Conservation (phyloP, 2,113 vertebrate genomes). For the Embiotoca jacksoni region DNA sequence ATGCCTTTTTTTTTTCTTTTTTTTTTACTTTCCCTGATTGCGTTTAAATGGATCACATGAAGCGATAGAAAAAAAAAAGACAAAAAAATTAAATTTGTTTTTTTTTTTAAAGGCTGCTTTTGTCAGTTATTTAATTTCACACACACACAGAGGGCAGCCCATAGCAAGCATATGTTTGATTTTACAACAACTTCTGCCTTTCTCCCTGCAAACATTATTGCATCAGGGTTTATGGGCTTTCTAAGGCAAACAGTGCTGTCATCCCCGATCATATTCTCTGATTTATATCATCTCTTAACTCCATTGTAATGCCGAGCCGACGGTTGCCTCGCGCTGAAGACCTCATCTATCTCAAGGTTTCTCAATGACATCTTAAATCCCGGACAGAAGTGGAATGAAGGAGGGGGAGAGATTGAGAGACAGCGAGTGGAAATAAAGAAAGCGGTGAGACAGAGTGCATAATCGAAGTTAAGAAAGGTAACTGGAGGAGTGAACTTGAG, state of each 20-base stretch:
- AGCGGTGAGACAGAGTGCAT: constrained; percentile 25
- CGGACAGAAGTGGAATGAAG: constrained; percentile 16
- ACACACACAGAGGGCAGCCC: neutral
- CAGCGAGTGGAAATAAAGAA: constrained; percentile 21
- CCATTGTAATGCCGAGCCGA: constrained; percentile 50
- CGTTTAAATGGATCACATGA: constrained; percentile 73
- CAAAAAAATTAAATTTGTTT: constrained; percentile 47
- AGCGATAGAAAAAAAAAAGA: constrained; percentile 20
- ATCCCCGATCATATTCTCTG: constrained; percentile 55
- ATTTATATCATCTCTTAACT: constrained; percentile 63
- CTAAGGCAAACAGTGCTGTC: constrained; percentile 58
- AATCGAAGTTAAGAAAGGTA: constrained; percentile 59
- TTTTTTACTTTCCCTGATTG: constrained; percentile 55
- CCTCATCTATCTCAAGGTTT: constrained; percentile 77
- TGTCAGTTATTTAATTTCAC: constrained; percentile 63
- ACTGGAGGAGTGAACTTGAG: constrained; percentile 48
- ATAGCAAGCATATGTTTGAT: constrained; percentile 66
- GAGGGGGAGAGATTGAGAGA: constrained; percentile 24
- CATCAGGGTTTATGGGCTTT: constrained; percentile 66
- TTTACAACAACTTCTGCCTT: constrained; percentile 64
- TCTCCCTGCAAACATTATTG: constrained; percentile 61
- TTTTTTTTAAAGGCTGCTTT: constrained; percentile 36
- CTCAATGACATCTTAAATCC: constrained; percentile 66
- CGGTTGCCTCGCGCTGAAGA: constrained; percentile 50
- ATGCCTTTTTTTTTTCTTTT: constrained; percentile 23